These are phyloP conservation scores for Poeciliopsis occidentalis DNA, from an alignment of 2,113 vertebrate species.

Conservation along the genomic window DNA sequence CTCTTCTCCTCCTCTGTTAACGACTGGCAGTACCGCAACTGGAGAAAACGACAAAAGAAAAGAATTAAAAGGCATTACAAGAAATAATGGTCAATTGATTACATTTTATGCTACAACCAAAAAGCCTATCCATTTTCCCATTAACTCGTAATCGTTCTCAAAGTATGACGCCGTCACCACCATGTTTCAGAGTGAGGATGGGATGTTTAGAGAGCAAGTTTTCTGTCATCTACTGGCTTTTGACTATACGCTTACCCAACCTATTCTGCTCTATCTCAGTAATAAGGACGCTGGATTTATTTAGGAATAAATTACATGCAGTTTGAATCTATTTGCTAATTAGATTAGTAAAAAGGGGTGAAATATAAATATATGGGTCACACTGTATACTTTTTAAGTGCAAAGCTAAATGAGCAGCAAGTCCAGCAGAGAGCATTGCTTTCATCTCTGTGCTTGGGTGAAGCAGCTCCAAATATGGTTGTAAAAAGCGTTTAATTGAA, in stretches of 20 bases:
- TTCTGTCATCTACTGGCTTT: no score
- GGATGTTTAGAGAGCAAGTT: no score
- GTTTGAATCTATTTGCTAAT: not conserved
- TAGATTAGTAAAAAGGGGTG: not conserved
- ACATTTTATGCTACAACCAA: not conserved
- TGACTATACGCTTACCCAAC: no score
- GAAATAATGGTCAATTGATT: not conserved
- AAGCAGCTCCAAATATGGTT: slow-evolving; percentile 30
- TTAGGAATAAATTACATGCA: not conserved
- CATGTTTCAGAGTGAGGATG: no score
- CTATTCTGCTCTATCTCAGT: no score
- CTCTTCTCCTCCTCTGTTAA: slow-evolving; percentile 93
- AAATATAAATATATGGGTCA: not conserved
- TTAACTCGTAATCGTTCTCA: no score
- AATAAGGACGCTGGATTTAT: not conserved
- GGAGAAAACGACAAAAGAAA: slow-evolving; percentile 70
- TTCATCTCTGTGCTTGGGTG: slow-evolving; percentile 27
- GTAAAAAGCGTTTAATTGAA: slow-evolving; percentile 49
- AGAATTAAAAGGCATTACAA: slow-evolving; percentile 7
- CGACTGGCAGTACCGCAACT: slow-evolving; percentile 96
- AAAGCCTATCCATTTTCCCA: no score
- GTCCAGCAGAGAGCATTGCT: slow-evolving; percentile 19
- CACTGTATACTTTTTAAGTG: not conserved
- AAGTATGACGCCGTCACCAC: no score
- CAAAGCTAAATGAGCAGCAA: not conserved